Base-by-base conservation (phyloP, 2,888 invertebrate species). In the Eupithecia dodoneata region DNA sequence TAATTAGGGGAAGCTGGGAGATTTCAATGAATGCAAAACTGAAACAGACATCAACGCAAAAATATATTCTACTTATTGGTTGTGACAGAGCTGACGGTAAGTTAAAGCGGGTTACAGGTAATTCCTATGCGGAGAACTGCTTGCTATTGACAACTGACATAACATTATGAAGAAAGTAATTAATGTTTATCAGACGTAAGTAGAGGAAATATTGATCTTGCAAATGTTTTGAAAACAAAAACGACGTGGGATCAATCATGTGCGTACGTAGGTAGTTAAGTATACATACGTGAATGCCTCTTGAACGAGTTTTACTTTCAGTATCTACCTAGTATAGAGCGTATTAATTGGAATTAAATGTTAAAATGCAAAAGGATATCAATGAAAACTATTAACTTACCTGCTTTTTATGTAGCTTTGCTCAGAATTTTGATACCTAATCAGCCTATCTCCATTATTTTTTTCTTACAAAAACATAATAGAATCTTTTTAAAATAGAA, bases 141-240 rank as follows among this genome's bases (percentile, higher is more conserved):
- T 63, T 63, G 63, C 30, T 63, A 30, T 63, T 12, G 30, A 18
- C 63, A 3, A 12, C 30, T 63, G 10, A 63, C 63, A 63, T 18
- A 30, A 12, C 1, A 4, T 10, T 63, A 63, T 63, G 30, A 63
- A 63, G 12, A 44, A 49, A 18, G 52, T 30, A n/a, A 63, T 66
- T 18, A n/a, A 47, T 47, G 18, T 47, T 45, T 63, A 73, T 49
- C 63, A 30, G 63, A 63, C 30, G 63, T 63, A 63, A 63, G 63
- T 63, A 63, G 63, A 63, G 63, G 63, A 66, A 66, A 42, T 66
- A 66, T 71, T 66, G 76, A 71, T 67, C 55, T 71, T 72, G 5
- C 67, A 13, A 67, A 74, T 67, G 76, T 74, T 74, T 74, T 74
- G 66, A 74, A 74, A 74, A 71, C 55, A 71, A 71, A 45, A 63